These are phyloP conservation scores for Sitophilus oryzae DNA, from an alignment of 1,140 invertebrate genomes.

Conservation along the genomic window DNA sequence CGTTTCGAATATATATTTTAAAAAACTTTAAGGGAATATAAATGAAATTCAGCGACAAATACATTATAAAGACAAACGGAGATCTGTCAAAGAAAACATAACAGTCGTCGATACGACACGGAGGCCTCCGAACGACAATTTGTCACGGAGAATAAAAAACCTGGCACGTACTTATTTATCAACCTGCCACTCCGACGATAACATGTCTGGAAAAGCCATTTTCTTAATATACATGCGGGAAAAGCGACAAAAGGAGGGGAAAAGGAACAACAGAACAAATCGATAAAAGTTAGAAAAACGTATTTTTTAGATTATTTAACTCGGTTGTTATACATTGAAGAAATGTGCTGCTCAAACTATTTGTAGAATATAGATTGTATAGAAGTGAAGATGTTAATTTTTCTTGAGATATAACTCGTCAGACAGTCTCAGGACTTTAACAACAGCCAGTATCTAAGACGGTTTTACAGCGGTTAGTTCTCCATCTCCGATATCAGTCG, in stretches of 20 bases:
- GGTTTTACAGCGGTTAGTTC: too few species aligned
- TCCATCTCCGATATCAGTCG: too few species aligned
- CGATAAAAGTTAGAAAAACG: too few species aligned
- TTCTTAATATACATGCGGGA: neutral
- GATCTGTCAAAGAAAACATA: neutral
- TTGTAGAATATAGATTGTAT: too few species aligned
- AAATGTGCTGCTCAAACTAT: too few species aligned
- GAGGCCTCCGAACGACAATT: neutral
- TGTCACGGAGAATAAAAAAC: neutral
- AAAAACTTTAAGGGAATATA: neutral
- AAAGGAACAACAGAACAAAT: neutral
- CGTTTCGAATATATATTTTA: neutral
- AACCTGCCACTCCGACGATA: neutral
- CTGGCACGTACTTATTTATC: neutral
- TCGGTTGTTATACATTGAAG: too few species aligned
- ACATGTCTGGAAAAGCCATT: neutral
- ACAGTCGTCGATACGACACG: neutral
- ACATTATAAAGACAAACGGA: neutral
- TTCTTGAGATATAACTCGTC: too few species aligned
- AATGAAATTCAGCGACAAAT: neutral
- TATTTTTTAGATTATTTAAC: too few species aligned
- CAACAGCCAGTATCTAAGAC: too few species aligned
- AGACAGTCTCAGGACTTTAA: too few species aligned
- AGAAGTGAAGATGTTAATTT: too few species aligned
- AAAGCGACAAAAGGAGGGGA: neutral